Evolutionary conservation across 1,140 invertebrate species (phyloP), one percentile per base, ranked within the genome.

Genomic region (Carposina sasakii): DNA sequence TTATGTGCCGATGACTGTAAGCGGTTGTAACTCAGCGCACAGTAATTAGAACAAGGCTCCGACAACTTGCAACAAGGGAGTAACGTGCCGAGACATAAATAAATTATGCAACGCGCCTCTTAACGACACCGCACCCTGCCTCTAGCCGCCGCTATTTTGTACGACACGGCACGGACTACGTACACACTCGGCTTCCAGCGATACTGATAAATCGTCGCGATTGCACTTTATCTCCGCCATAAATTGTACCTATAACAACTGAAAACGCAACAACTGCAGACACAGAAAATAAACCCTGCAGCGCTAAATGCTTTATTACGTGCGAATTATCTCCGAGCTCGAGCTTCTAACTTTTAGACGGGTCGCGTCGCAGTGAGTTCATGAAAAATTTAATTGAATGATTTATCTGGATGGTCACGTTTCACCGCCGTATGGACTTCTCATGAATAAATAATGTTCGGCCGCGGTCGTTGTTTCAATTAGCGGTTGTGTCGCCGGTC

Each of bases 381-480:
- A 77, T 71, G 70, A 76, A 81, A 79, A 73, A 76, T 72, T 61
- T 78, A 79, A 83, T 79, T 71, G 70, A 76, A 81, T 79, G 72
- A 79, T 83, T 79, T 81, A 81, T 76, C 66, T 75, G 65, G 63
- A 71, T 55, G 71, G 71, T 79, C 79, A 83, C 79, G 79, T 83
- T 74, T 64, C 65, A 54, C 62, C 64, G 75, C 73, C 76, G 75
- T 83, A 78, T 81, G 74, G 76, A 77, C 68, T 69, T 73, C 76
- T 83, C 79, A 83, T 83, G 77, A 83, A 83, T 83, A 83, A 83
- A 64, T 81, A 77, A 83, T 81, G 74, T 67, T 67, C 60, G 67
- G 67, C 64, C 63, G 64, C 70, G 74, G 72, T 81, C 76, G 76
- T 79, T 75, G 76, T 81, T 77, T 81, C 79, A 83, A 83, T 83